Base-by-base conservation (phyloP, 1,140 invertebrate genomes). In the Formica exsecta region DNA sequence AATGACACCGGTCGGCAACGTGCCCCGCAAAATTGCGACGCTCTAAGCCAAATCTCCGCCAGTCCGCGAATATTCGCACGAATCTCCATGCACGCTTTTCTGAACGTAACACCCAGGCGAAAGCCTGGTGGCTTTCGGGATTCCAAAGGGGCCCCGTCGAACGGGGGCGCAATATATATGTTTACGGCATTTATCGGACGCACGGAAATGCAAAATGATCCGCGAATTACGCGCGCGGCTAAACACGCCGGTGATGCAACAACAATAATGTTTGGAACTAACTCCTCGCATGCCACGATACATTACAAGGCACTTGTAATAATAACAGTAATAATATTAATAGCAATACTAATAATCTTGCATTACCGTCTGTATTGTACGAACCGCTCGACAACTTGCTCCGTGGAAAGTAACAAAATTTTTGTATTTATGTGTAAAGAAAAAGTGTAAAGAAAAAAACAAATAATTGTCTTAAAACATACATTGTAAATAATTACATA, bases 11-110 rank as follows among this genome's bases (percentile, higher is more conserved):
- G 57, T 2, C 62, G 41, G 68, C 87, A 86, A 77, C 71, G 68
- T 59, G 54, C 76, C 80, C 41, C 41, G 65, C 79, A 77, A 89
- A 87, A 87, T 89, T 89, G 88, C 85, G 11, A 80, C 75, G 66
- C 89, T 90, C 86, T 87, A 89, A 87, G 84, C 70, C 73, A 83
- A 89, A 89, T 68, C 73, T 70, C 25, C 85, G 66, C 74, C 74
- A 83, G n/a, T 70, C 41, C 61, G 76, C 66, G 77, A 44, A 41
- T 59, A n/a, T 36, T 83, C 54, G 68, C 79, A 83, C 79, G 79
- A 83, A 83, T 44, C 19, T 19, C 1, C 54, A 19, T 13, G 65
- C 79, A 81, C 38, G 51, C 79, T 71, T 71, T 61, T 48, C 38
- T n/a, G 13, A 22, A 44, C 8, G 29, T 2, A 38, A 41, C 36